Evolutionary conservation across 2,113 vertebrate species (phyloP), one percentile per base, ranked within the genome.

Genomic region (Siniperca chuatsi): DNA sequence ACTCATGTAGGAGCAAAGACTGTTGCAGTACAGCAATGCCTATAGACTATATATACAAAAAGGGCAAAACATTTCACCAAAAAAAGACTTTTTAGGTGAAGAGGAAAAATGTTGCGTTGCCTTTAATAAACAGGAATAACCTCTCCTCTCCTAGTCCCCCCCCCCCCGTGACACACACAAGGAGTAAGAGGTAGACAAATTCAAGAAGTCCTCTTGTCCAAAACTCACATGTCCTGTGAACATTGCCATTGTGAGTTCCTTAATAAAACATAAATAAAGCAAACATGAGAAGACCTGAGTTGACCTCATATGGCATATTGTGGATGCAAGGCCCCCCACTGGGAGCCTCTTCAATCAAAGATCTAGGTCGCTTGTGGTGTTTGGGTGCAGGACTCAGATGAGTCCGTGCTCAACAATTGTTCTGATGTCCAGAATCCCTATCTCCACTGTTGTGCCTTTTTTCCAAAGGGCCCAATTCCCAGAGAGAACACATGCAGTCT

Each of bases 401-500:
- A 78, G 61, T 81, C 55, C 71, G 48, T 72, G 65, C 65, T 84
- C 71, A 44, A 75, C n/a, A 68, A 79, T 65, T 60, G 70, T 44
- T 71, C 78, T 71, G 46, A 79, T 66, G 64, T 84, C 72, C 77
- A 73, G n/a, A 75, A 67, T 69, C 78, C 52, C 64, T 8, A 66
- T 64, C 55, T 72, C 67, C 55, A 42, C n/a, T 8, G 20, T 48
- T 42, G 57, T 42, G 25, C 42, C 44, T 72, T 48, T 80, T 79
- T 76, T 70, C 2, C 0, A 72, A 64, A 74, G 79, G 81, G 86
- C 37, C 50, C 54, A 13, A 85, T 93, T 94, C 91, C 89, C 92
- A 94, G 82, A 82, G 87, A 93, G 81, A 87, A 87, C 83, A 83
- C 66, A 87, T 85, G 83, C 67, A 82, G 91, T 93, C 88, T 90